Percentiles rank a stretch among this genome's conserved stretches.
phyloP scores from a whole-genome alignment of 2,113 vertebrate species.

The Mugil cephalus region DNA sequence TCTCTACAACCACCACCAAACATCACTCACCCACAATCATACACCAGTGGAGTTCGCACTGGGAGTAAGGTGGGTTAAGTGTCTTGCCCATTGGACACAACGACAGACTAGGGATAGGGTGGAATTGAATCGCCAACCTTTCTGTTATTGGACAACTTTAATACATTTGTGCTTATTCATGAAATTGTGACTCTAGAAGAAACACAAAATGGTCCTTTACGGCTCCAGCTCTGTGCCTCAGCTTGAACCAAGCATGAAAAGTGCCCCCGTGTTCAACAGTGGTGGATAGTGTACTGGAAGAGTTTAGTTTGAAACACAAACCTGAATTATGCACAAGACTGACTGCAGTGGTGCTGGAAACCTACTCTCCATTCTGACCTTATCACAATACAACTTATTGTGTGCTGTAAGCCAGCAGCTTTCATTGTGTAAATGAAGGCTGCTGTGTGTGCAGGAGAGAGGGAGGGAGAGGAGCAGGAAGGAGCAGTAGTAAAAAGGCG shows the following conservation, averaged over 20 bases:
- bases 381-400: conserved; percentile 61
- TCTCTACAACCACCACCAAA: no score
- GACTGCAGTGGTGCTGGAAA: conserved; percentile 39
- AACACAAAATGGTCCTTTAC: not conserved
- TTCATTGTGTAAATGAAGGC: conserved; percentile 57
- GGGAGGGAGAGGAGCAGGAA: not conserved
- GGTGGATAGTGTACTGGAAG: not conserved
- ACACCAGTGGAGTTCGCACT: no score
- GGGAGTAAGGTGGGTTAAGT: no score
- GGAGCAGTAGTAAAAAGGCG: not conserved
- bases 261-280: conserved; percentile 7
- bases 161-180: not conserved
- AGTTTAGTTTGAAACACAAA: conserved; percentile 29
- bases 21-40: no score
- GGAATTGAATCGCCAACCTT: no score
- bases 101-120: no score
- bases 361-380: conserved; percentile 34
- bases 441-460: not conserved
- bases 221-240: not conserved
- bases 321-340: conserved; percentile 12
- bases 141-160: no score
- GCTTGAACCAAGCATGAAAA: conserved; percentile 3
- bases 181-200: not conserved
- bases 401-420: conserved; percentile 44
- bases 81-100: no score